Conservation (phyloP, 2,888 invertebrate species). For the Synanthedon vespiformis region DNA sequence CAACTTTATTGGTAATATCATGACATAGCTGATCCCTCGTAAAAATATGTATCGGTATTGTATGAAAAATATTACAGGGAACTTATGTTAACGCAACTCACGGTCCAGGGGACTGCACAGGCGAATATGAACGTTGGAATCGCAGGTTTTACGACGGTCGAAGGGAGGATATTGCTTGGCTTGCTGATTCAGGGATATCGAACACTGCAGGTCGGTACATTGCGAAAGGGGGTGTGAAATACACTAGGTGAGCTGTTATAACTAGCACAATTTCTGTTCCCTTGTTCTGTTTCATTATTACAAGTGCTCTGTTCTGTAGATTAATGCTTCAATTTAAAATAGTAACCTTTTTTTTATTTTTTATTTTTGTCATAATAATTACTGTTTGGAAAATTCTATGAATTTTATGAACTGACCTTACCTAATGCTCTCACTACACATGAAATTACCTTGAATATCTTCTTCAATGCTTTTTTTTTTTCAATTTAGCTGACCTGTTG, state of each 20-base stretch:
- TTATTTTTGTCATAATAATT: no score
- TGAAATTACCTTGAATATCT: no score
- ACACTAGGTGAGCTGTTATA: slow-evolving; percentile 27
- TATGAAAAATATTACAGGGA: slow-evolving; percentile 42
- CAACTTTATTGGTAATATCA: slow-evolving; percentile 59
- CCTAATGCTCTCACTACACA: no score
- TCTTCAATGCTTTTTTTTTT: no score
- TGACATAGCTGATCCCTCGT: slow-evolving; percentile 58
- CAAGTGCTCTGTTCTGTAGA: no score
- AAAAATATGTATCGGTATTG: slow-evolving; percentile 62
- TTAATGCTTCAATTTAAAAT: no score
- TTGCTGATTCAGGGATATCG: slow-evolving; percentile 35
- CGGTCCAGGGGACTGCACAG: slow-evolving; percentile 20
- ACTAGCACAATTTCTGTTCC: slow-evolving; percentile 22
- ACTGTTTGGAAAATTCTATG: no score
- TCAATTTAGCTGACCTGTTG: no score
- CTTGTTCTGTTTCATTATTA: no score
- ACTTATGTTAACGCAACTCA: slow-evolving; percentile 22
- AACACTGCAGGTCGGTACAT: slow-evolving; percentile 18
- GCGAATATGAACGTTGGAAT: slow-evolving; percentile 39
- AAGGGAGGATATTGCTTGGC: slow-evolving; percentile 29
- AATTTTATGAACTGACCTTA: no score
- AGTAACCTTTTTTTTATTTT: no score
- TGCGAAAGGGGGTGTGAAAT: slow-evolving; percentile 24
- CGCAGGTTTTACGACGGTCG: slow-evolving; percentile 26